Conservation (phyloP, 1,140 invertebrate species). For the Hylaeus anthracinus region DNA sequence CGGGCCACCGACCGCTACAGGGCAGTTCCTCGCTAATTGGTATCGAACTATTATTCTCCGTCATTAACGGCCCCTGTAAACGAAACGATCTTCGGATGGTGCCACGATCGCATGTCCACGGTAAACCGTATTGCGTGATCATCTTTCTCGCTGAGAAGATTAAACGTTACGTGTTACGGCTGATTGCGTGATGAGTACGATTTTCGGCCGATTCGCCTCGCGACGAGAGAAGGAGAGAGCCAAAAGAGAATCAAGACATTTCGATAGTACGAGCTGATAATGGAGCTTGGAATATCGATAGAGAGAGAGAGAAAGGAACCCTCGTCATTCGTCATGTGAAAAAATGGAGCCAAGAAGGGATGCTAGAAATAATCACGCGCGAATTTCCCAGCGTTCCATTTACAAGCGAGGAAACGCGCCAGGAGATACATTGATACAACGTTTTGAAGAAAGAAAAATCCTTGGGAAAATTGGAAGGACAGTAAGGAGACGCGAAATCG, state of each 20-base stretch:
- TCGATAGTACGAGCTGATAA: too few relatives aligned
- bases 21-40: slow-evolving; percentile 79
- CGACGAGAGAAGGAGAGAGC: too few relatives aligned
- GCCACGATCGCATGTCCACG: slow-evolving; percentile 17
- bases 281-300: too few relatives aligned
- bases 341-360: not conserved
- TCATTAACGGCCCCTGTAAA: slow-evolving; percentile 68
- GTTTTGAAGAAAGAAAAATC: slow-evolving; percentile 5
- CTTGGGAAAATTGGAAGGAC: slow-evolving; percentile 31
- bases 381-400: not conserved
- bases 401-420: too few relatives aligned
- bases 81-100: slow-evolving; percentile 45
- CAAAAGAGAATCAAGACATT: too few relatives aligned
- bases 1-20: slow-evolving; percentile 64
- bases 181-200: slow-evolving; percentile 7
- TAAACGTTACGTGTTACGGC: slow-evolving; percentile 12
- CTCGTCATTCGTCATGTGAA: not conserved
- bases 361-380: not conserved
- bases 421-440: slow-evolving; percentile 7
- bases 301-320: too few relatives aligned
- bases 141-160: not conserved
- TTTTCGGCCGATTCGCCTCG: not conserved
- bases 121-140: slow-evolving; percentile 22
- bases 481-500: slow-evolving; percentile 45
- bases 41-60: slow-evolving; percentile 80